These are phyloP conservation scores for Danio jaintianensis DNA, from an alignment of 2,797 vertebrate genomes.

Conservation along the genomic window DNA sequence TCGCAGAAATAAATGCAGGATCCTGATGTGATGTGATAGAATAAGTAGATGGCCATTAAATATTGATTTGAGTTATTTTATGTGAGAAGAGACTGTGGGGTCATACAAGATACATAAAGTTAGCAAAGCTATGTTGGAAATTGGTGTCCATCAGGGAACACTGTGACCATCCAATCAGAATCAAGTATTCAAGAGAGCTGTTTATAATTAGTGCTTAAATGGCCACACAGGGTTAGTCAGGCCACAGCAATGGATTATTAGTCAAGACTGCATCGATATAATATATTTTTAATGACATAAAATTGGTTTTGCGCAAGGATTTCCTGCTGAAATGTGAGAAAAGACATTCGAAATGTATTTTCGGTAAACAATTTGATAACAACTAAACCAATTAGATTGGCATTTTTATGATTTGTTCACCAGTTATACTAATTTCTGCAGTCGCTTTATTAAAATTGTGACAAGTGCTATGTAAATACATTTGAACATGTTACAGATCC, in stretches of 20 bases:
- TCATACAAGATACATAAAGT: background rate
- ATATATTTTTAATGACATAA: background rate
- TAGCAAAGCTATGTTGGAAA: background rate
- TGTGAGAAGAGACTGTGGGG: background rate
- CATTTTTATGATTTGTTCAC: background rate
- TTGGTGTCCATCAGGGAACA: background rate
- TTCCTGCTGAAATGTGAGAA: too few relatives aligned
- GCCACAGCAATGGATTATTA: background rate
- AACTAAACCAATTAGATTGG: too few relatives aligned
- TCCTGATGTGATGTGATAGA: background rate
- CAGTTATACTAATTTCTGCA: background rate
- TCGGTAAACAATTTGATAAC: too few relatives aligned
- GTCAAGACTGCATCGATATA: background rate
- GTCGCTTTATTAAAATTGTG: background rate
- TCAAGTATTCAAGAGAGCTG: background rate
- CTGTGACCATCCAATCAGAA: background rate
- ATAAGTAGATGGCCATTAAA: slow-evolving; percentile 18
- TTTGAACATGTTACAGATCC: too few relatives aligned
- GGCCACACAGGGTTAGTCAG: background rate
- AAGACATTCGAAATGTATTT: too few relatives aligned
- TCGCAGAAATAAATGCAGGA: background rate
- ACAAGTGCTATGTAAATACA: background rate
- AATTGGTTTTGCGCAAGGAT: too few relatives aligned
- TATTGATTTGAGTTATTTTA: background rate
- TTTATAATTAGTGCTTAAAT: background rate